Evolutionary conservation across 2,113 vertebrate genomes (phyloP), one percentile per base, ranked within the genome.

Genomic region (Oenanthe melanoleuca): DNA sequence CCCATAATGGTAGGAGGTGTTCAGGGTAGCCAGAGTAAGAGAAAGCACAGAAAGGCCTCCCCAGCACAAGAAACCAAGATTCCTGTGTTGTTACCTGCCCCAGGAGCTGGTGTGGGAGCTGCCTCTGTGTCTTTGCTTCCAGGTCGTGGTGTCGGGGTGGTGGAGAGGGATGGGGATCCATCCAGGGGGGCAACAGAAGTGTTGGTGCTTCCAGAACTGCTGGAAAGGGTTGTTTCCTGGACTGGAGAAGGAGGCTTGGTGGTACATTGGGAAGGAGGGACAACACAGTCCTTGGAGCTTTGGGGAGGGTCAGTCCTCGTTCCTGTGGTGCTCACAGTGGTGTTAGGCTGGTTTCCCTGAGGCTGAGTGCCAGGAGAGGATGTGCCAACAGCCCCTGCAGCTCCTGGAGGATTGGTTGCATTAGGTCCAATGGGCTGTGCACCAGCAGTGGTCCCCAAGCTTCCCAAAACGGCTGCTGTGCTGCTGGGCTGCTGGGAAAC

Each of bases 401-500:
- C 6, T 57, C 16, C 34, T 69, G 47, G 0, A 60, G 33, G 1
- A 47, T 2, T 37, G 31, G 4, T 31, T 1, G 0, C 0, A 3
- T 3, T 1, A 34, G 10, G 1, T 10, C 4, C 2, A 3, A 4
- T 0, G 0, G 18, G 1, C 9, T 4, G 47, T 49, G 8, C 6
- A 59, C 42, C 0, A 38, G 34, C 4, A 4, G 9, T 44, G 33
- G 4, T 11, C 26, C 19, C 7, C 0, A 0, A 31, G 55, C 5
- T 61, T 34, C 33, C 47, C 0, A 0, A 12, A 42, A 2, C 12
- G 9, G 3, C 16, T 73, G 38, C 1, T 56, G 47, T 1, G 12
- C 0, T 8, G 3, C 3, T 26, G 29, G 22, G 40, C 75, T 61
- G 26, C 75, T 53, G 50, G 17, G 17, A 0, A 6, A 0, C 0